A percentile compares a stretch with the other conserved stretches of the same genome.
Evolutionary conservation across 2,888 invertebrate genomes (phyloP).

Genomic region (Ochropleura plecta): DNA sequence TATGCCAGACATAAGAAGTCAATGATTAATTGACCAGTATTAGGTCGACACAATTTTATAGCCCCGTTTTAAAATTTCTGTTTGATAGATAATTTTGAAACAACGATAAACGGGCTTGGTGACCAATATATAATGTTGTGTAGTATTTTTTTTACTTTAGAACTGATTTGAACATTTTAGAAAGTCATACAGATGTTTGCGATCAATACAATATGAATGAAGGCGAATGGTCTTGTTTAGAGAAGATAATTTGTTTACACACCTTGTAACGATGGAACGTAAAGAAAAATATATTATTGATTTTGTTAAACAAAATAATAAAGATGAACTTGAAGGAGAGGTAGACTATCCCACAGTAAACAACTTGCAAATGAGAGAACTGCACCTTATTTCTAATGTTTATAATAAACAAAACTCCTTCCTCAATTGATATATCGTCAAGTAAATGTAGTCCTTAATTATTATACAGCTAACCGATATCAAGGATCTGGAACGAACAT

Average conservation of each 20-base stretch:
- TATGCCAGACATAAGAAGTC: conserved; percentile 48
- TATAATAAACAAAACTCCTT: background rate
- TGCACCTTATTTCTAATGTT: too few species aligned
- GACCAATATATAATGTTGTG: conserved; percentile 3
- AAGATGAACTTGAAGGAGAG: too few species aligned
- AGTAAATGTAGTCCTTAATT: background rate
- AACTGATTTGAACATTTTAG: background rate
- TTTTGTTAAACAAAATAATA: too few species aligned
- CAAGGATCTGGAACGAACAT: conserved; percentile 29
- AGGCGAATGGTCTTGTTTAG: background rate
- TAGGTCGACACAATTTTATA: conserved; percentile 37
- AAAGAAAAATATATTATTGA: too few species aligned
- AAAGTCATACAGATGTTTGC: background rate
- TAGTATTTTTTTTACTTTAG: background rate
- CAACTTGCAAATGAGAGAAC: too few species aligned
- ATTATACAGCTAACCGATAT: background rate
- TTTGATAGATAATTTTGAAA: conserved; percentile 37
- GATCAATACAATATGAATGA: background rate
- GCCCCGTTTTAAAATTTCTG: conserved; percentile 36
- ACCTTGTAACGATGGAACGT: too few species aligned
- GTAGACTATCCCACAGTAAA: too few species aligned
- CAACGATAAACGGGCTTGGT: conserved; percentile 5
- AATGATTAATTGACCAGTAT: conserved; percentile 55
- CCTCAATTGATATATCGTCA: background rate
- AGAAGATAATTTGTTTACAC: background rate